Percentiles rank a stretch among this genome's conserved stretches.
phyloP scores from a whole-genome alignment of 2,113 vertebrate species.

The Pseudorhombus dupliciocellatus region DNA sequence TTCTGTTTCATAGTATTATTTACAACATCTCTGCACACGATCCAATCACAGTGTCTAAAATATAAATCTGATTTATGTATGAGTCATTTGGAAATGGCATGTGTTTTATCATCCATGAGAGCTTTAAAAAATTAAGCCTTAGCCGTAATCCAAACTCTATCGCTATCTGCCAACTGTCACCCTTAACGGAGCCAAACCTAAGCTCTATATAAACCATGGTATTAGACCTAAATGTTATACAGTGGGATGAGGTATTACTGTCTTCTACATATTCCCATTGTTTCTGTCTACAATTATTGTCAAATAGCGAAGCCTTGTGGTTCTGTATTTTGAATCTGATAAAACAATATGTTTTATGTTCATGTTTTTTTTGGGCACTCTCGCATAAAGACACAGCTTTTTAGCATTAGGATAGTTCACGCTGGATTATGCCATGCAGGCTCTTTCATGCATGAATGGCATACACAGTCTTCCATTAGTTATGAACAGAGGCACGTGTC shows the following conservation, averaged over 20 bases:
- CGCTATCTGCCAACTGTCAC: conserved; percentile 73
- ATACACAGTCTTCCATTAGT: conserved; percentile 76
- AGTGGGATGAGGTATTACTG: conserved; percentile 33
- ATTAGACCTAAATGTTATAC: conserved; percentile 64
- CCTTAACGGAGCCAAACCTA: conserved; percentile 63
- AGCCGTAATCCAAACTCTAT: conserved; percentile 73
- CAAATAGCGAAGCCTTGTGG: too few relatives aligned
- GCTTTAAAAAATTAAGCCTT: conserved; percentile 74
- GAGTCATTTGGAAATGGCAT: conserved; percentile 70
- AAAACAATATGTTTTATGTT: background rate
- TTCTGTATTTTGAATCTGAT: background rate
- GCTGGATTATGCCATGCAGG: conserved; percentile 60
- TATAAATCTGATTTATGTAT: conserved; percentile 53
- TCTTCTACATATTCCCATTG: conserved; percentile 2
- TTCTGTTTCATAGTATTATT: conserved; percentile 20
- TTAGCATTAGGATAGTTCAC: conserved; percentile 52
- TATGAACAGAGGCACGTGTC: conserved; percentile 76
- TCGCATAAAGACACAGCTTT: conserved; percentile 28
- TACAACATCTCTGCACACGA: conserved; percentile 25
- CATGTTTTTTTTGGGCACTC: conserved; percentile 4
- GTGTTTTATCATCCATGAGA: conserved; percentile 73
- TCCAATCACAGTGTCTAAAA: conserved; percentile 38
- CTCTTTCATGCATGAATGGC: conserved; percentile 73
- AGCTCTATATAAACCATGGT: conserved; percentile 68
- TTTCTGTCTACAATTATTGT: too few relatives aligned